Conservation (phyloP, 2,888 invertebrate genomes). For the Beris chalybata region DNA sequence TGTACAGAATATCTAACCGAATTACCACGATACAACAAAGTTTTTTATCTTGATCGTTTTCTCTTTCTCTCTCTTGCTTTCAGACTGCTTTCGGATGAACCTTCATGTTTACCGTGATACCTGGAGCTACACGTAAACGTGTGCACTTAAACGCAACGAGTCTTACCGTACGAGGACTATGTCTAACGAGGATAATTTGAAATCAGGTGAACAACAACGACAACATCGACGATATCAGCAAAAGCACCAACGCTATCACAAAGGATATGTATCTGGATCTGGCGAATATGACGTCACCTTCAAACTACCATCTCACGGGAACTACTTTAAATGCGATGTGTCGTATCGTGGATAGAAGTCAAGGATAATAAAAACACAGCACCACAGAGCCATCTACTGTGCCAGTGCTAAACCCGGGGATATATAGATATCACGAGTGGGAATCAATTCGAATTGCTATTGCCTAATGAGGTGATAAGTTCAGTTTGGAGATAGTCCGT, state of each 20-base stretch:
- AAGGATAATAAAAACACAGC: background rate
- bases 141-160: constrained; percentile 22
- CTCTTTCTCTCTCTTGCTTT: no score
- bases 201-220: constrained; percentile 9
- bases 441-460: background rate
- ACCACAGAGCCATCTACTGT: constrained; percentile 1
- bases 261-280: constrained; percentile 10
- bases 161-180: constrained; percentile 11
- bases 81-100: no score
- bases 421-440: background rate
- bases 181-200: constrained; percentile 30
- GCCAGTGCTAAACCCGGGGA: background rate
- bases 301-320: background rate
- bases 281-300: background rate
- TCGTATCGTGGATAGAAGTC: background rate
- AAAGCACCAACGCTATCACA: constrained; percentile 11
- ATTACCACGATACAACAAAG: no score
- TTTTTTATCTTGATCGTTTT: no score
- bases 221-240: constrained; percentile 19
- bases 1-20: no score
- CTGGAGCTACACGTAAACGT: background rate
- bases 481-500: background rate
- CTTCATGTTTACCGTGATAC: no score
- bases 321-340: constrained; percentile 3
- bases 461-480: constrained; percentile 20